Evolutionary conservation across 2,113 vertebrate species (phyloP), one percentile per base, ranked within the genome.

Genomic region (Tetrax tetrax): DNA sequence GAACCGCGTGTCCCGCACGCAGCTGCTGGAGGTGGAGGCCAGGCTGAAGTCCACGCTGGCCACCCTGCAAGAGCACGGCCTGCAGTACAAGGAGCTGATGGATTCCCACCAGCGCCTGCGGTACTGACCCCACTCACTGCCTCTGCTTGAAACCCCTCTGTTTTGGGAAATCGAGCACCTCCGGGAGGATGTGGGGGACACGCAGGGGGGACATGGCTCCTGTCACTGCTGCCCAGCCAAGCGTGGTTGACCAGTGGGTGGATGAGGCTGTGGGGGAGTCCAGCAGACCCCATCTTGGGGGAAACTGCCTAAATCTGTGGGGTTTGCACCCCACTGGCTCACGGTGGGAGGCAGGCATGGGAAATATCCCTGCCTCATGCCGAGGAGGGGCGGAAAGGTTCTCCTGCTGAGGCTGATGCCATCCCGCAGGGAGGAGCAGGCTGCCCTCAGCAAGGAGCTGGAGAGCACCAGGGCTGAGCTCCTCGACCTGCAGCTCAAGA

Each of bases 21-120:
- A 99, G 94, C 90, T 99, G 89, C 63, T 75, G 23, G 99, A 99
- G 96, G 98, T 98, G 7, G 99, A 99, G 74, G 76, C 65, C 37
- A 89, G 96, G 63, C 93, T 99, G 82, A 98, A 98, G 57, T 96
- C 92, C 41, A 98, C 98, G 0, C 96, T 98, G 80, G 97, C 98
- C 18, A 65, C 88, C 0, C 98, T 99, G 43, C 97, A 98, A 56
- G 98, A 99, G 87, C 97, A 96, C 12, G 98, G 97, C 93, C 95
- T 98, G 89, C 97, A 99, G 94, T 98, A 98, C 25, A 97, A 99
- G 91, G 98, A 98, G 91, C 98, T 99, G 31, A 98, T 96, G 95
- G 97, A 95, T 38, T 97, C 97, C 22, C 93, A 98, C 56, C 86
- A 95, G 81, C 84, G 59, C 48, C 97, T 99, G 50, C 96, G 98